Percentiles rank a stretch among this genome's conserved stretches.
Conservation (phyloP, 2,113 vertebrate genomes). For the Dinomys branickii region DNA sequence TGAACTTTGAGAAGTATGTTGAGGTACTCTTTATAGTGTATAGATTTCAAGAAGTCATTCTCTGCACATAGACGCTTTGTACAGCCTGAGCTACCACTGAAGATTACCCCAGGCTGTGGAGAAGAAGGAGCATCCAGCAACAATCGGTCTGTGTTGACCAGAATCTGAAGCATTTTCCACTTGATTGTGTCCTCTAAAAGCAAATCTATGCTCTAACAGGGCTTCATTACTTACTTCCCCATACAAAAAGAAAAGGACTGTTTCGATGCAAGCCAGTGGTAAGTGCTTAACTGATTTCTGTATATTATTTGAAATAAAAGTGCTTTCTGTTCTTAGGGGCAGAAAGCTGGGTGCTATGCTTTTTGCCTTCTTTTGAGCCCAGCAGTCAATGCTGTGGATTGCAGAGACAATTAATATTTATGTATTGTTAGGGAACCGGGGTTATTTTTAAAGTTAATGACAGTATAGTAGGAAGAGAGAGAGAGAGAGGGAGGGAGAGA, state of each 20-base stretch:
- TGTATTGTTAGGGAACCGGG: background rate
- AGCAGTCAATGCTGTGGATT: background rate
- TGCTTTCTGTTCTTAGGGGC: constrained; percentile 8
- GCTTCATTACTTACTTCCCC: background rate
- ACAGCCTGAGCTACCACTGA: background rate
- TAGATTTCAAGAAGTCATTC: constrained; percentile 35
- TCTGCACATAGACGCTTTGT: background rate
- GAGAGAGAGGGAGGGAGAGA: background rate
- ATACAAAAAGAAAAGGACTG: background rate
- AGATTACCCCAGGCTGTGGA: background rate
- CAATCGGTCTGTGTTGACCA: background rate
- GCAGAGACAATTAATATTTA: background rate
- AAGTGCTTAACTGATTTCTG: background rate
- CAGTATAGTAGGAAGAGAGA: background rate
- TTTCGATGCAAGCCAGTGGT: constrained; percentile 40
- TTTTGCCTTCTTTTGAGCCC: background rate
- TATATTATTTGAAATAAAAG: constrained; percentile 14
- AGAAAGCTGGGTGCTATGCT: background rate
- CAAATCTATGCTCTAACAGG: constrained; percentile 39
- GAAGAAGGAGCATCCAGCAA: background rate
- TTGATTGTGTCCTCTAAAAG: constrained; percentile 4
- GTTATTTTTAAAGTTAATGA: background rate
- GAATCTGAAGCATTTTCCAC: constrained; percentile 38
- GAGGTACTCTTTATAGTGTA: background rate
- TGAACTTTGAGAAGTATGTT: background rate